Evolutionary conservation across 2,888 invertebrate genomes (phyloP), one percentile per base, ranked within the genome.

Genomic region (Torymus aiolomorphi): DNA sequence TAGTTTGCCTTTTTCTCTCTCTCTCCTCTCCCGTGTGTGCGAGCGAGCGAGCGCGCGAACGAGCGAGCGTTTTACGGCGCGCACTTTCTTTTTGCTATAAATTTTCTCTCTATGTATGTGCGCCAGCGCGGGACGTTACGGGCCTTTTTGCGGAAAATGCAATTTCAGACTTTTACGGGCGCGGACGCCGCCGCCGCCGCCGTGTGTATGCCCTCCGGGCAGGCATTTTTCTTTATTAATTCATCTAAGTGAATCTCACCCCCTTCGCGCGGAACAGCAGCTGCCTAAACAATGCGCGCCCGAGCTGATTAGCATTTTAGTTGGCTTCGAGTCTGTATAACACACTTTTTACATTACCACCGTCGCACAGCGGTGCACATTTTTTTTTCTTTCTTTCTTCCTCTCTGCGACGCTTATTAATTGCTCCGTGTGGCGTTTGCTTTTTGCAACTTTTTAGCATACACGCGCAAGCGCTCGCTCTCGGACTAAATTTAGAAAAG

Each of bases 71-170:
- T 79, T 79, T 79, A 79, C 62, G 79, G 63, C 59, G 63, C 31
- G 59, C 24, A 80, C 80, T 80, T 76, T 76, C 76, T 80, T 80
- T 80, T 80, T 18, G 67, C 76, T 72, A 69, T 76, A 72, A 80
- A 80, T 80, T 80, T 67, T 51, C 76, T 62, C 52, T 63, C 57
- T 49, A 10, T 61, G 49, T 18, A 49, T 61, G 51, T 5, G 18
- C 71, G 13, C 56, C 0, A n/a, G n/a, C 20, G n/a, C 42, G 13
- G 57, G 31, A 31, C 56, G 11, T 8, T 49, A 18, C 20, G 31
- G 56, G 31, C 18, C 62, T 74, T 73, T 74, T 74, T 63, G 63
- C n/a, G 74, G 73, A 74, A 74, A 69, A 74, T 63, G 51, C 42
- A 78, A 78, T 78, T 62, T 78, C 67, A 49, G n/a, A 61, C 67